Conservation (phyloP, 2,113 vertebrate species). For the Microtus ochrogaster region DNA sequence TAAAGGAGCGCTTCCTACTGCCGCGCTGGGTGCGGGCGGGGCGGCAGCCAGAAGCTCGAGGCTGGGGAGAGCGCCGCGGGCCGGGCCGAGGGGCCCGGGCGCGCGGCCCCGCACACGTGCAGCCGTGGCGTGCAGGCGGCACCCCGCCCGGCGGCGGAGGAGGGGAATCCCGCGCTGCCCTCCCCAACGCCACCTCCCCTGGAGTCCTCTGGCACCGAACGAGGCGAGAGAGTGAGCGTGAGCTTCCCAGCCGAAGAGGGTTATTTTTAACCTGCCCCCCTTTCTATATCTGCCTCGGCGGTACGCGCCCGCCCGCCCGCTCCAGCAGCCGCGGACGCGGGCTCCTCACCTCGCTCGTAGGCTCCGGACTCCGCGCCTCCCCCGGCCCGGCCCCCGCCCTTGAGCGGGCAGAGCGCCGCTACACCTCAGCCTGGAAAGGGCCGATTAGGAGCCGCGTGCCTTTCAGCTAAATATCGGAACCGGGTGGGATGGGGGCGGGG, state of each 20-base stretch:
- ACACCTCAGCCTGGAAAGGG: constrained; percentile 77
- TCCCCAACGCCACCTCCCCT: constrained; percentile 81
- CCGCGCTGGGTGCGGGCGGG: constrained; percentile 54
- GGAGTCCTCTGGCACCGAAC: constrained; percentile 81
- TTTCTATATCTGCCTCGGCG: constrained; percentile 74
- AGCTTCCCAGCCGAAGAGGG: constrained; percentile 81
- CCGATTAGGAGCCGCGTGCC: constrained; percentile 80
- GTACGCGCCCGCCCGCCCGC: constrained; percentile 70
- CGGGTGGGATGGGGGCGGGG: constrained; percentile 81
- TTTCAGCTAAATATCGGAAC: constrained; percentile 82
- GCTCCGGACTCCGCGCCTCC: constrained; percentile 78
- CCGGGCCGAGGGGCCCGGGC: constrained; percentile 43
- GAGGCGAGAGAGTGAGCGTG: constrained; percentile 78
- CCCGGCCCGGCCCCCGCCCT: constrained; percentile 76
- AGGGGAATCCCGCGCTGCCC: constrained; percentile 82
- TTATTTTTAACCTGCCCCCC: constrained; percentile 82
- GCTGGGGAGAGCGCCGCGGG: constrained; percentile 56
- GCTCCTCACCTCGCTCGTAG: constrained; percentile 80
- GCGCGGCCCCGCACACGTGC: constrained; percentile 69
- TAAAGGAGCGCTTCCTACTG: constrained; percentile 68
- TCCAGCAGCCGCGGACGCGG: constrained; percentile 70
- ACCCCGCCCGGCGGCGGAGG: constrained; percentile 75
- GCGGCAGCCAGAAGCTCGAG: constrained; percentile 63
- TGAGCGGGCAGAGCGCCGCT: constrained; percentile 74
- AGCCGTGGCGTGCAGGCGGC: constrained; percentile 65